phyloP scores from a whole-genome alignment of 2,797 vertebrate species.

The Setipinna tenuifilis region DNA sequence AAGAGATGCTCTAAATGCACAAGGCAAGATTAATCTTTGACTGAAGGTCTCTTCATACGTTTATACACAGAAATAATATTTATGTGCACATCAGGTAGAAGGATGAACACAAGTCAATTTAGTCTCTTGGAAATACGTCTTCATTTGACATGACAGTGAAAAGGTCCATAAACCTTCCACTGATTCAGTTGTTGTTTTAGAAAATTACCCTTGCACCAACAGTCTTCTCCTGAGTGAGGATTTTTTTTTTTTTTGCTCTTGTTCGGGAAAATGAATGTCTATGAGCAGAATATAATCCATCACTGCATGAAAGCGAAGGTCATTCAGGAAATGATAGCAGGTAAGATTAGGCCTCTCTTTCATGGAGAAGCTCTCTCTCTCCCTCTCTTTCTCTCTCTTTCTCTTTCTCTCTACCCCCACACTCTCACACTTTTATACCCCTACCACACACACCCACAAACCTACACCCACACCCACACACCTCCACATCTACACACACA shows the following conservation, averaged over 20 bases:
- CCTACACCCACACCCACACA: slow-evolving; percentile 37
- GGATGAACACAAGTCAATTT: slow-evolving; percentile 28
- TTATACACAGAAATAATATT: slow-evolving; percentile 24
- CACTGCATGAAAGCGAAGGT: slow-evolving; percentile 84
- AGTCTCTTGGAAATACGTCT: slow-evolving; percentile 7
- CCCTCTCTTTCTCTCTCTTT: not conserved
- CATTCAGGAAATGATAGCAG: slow-evolving; percentile 83
- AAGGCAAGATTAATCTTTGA: slow-evolving; percentile 16
- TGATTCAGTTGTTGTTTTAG: slow-evolving; percentile 70
- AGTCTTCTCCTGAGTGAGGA: slow-evolving; percentile 73
- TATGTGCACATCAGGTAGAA: slow-evolving; percentile 16
- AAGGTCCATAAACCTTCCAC: slow-evolving; percentile 45
- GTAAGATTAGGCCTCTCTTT: slow-evolving; percentile 75
- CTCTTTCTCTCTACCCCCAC: not conserved
- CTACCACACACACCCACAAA: not conserved
- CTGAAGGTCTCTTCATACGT: not conserved
- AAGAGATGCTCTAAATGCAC: not conserved
- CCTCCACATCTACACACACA: slow-evolving; percentile 57
- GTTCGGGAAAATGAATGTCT: slow-evolving; percentile 85
- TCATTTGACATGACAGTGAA: slow-evolving; percentile 27
- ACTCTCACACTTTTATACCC: slow-evolving; percentile 19
- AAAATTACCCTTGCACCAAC: slow-evolving; percentile 79
- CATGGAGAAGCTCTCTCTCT: slow-evolving; percentile 50
- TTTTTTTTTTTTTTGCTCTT: slow-evolving; percentile 66
- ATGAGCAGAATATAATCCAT: slow-evolving; percentile 81